Conservation (phyloP, 2,797 vertebrate genomes). For the Sitta carolinensis region DNA sequence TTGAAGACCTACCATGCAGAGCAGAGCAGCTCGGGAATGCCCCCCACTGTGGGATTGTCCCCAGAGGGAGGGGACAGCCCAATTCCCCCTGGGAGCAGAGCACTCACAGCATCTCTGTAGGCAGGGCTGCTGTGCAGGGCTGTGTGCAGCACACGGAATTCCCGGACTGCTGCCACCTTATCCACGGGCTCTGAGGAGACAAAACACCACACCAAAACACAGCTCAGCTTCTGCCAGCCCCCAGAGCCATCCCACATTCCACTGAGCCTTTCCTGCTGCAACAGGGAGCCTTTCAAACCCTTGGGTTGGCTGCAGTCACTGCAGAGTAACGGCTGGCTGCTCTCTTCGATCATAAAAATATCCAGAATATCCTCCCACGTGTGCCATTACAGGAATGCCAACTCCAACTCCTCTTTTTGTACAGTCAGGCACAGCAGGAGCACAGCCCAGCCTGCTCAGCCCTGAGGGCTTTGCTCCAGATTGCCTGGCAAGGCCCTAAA, state of each 20-base stretch:
- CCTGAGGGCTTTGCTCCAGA: neutral
- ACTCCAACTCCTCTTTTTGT: neutral
- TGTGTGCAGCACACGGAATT: constrained; percentile 92
- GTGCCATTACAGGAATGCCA: neutral
- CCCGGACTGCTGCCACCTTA: constrained; percentile 86
- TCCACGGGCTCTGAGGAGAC: constrained; percentile 89
- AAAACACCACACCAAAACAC: neutral
- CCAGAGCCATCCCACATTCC: neutral
- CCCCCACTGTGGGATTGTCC: accelerated
- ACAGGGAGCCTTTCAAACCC: neutral
- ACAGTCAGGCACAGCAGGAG: neutral
- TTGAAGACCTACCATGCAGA: constrained; percentile 88
- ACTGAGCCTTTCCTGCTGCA: neutral
- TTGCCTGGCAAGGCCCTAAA: neutral
- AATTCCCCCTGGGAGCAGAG: neutral
- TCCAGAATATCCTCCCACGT: accelerated
- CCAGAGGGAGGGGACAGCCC: neutral
- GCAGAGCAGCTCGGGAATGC: neutral
- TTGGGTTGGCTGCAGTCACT: neutral
- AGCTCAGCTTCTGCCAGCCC: neutral
- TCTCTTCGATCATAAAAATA: neutral
- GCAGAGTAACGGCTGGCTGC: neutral
- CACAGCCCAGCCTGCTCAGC: neutral
- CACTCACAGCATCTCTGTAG: constrained; percentile 93
- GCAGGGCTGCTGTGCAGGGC: constrained; percentile 92